Evolutionary conservation across 2,797 vertebrate species (phyloP).

Genomic region (Semaprochilodus insignis): DNA sequence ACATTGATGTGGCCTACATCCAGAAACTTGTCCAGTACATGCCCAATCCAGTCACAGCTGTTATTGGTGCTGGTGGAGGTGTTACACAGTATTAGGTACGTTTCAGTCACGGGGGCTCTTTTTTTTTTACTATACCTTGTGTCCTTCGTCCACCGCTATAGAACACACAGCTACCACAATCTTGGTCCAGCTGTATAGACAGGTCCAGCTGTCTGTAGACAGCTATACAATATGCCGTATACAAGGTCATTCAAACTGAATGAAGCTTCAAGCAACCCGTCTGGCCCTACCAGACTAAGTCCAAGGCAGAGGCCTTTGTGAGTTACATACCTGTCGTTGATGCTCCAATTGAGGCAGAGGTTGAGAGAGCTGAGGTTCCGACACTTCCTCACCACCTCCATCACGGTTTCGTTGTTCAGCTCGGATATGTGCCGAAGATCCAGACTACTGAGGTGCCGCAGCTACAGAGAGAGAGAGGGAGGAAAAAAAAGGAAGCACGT

Average conservation of each 20-base stretch:
- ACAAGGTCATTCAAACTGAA: background rate
- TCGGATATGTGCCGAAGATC: slow-evolving; percentile 97
- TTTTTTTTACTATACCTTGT: too few species aligned
- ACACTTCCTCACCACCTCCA: slow-evolving; percentile 97
- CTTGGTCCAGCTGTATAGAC: too few species aligned
- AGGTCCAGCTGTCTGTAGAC: background rate
- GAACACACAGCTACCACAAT: too few species aligned
- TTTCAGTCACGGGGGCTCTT: too few species aligned
- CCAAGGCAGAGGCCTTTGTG: background rate
- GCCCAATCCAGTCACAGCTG: too few species aligned
- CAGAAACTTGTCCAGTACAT: too few species aligned
- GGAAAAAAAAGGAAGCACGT: background rate
- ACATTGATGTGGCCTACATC: too few species aligned
- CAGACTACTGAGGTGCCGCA: slow-evolving; percentile 90
- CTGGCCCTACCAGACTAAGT: too few species aligned
- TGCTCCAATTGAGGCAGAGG: slow-evolving; percentile 99
- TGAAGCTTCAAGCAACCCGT: background rate
- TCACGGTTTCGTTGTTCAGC: slow-evolving; percentile 97
- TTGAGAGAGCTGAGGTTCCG: slow-evolving; percentile 94
- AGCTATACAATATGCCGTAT: background rate
- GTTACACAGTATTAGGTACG: too few species aligned
- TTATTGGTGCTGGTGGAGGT: too few species aligned
- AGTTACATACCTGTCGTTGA: slow-evolving; percentile 91
- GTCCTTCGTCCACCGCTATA: too few species aligned
- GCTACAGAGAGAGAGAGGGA: slow-evolving; percentile 70